phyloP scores from a whole-genome alignment of 2,888 invertebrate genomes.

The Luffia ferchaultella region DNA sequence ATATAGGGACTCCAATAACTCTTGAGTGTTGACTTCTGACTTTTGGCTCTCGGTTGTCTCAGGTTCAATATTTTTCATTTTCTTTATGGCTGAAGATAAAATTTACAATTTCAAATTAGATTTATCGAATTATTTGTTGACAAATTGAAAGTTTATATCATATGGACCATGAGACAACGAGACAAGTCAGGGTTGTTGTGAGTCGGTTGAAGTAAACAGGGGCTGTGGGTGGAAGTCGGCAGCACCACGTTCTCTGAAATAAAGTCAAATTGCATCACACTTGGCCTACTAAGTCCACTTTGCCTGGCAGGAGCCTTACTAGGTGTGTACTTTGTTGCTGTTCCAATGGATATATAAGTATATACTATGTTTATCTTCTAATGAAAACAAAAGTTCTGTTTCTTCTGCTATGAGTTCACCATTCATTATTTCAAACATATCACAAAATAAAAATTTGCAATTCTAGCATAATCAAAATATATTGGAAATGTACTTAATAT shows the following conservation, averaged over 20 bases:
- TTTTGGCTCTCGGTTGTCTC: constrained; percentile 53
- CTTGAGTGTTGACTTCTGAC: constrained; percentile 52
- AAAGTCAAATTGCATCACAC: constrained; percentile 59
- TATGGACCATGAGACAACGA: constrained; percentile 71
- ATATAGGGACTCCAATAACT: constrained; percentile 64
- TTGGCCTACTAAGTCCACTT: constrained; percentile 29
- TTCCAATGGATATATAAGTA: neutral
- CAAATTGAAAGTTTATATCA: constrained; percentile 44
- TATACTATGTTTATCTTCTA: neutral
- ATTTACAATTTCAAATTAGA: constrained; percentile 49
- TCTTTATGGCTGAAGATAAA: constrained; percentile 65
- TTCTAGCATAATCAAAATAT: too few relatives aligned
- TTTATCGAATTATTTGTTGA: constrained; percentile 7
- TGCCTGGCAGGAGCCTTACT: constrained; percentile 38
- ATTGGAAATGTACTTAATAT: too few relatives aligned
- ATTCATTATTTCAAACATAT: too few relatives aligned
- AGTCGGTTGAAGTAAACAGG: constrained; percentile 58
- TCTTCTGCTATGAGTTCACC: too few relatives aligned
- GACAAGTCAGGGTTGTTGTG: constrained; percentile 70
- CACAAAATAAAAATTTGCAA: too few relatives aligned
- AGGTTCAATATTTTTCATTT: constrained; percentile 44
- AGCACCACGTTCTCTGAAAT: constrained; percentile 65
- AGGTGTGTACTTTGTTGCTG: constrained; percentile 8
- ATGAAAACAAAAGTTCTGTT: too few relatives aligned
- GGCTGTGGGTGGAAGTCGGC: constrained; percentile 46